Evolutionary conservation across 2,797 vertebrate species (phyloP).

Genomic region (Babyrousa celebensis): DNA sequence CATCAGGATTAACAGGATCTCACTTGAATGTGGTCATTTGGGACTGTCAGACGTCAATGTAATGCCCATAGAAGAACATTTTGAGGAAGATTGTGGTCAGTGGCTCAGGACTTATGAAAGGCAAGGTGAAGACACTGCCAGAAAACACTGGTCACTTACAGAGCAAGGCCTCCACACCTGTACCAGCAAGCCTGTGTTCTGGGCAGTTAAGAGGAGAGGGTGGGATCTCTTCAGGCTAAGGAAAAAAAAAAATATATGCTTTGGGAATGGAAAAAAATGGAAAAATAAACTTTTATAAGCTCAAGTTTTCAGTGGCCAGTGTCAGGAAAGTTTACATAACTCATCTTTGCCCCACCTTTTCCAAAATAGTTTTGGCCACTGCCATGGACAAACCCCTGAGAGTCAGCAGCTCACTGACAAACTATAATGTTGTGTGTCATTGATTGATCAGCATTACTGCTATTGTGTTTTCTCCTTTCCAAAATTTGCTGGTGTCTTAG

Average conservation of each 20-base stretch:
- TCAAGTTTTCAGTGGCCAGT: background rate
- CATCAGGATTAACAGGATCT: background rate
- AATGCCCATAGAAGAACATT: background rate
- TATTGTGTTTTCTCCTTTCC: background rate
- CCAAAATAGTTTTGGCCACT: background rate
- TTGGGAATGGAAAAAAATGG: background rate
- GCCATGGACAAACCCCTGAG: background rate
- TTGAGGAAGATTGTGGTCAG: background rate
- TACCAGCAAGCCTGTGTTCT: background rate
- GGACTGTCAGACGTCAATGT: background rate
- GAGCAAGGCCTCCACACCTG: background rate
- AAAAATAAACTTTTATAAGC: background rate
- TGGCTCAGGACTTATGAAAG: background rate
- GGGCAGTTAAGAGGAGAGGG: background rate
- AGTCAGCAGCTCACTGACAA: background rate
- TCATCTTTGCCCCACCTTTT: background rate
- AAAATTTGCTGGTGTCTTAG: background rate
- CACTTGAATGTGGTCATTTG: background rate
- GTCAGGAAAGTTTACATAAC: background rate
- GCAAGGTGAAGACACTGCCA: background rate
- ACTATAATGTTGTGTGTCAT: background rate
- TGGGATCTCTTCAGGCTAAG: background rate
- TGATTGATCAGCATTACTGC: background rate
- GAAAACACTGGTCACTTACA: background rate
- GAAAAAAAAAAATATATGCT: background rate